These are phyloP conservation scores for Platycheirus albimanus DNA, from an alignment of 2,888 invertebrate genomes.

Conservation along the genomic window DNA sequence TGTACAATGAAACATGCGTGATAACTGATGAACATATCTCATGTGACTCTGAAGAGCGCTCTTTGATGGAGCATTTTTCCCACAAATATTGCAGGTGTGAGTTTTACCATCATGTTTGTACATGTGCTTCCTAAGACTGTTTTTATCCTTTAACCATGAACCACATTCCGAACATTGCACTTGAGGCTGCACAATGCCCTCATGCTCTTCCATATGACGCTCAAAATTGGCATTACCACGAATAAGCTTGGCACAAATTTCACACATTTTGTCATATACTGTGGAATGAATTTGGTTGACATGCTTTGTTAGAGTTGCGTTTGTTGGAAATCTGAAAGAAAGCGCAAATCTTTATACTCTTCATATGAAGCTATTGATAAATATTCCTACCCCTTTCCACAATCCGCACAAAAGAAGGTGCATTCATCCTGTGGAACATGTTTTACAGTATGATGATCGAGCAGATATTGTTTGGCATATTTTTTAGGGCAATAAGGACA, in stretches of 20 bases:
- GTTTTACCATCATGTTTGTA: slow-evolving; percentile 71
- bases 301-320: slow-evolving; percentile 66
- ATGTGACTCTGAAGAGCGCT: slow-evolving; percentile 76
- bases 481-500: slow-evolving; percentile 75
- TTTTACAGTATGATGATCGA: slow-evolving; percentile 74
- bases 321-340: slow-evolving; percentile 66
- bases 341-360: too few relatives aligned
- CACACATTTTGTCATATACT: slow-evolving; percentile 74
- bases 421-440: slow-evolving; percentile 60
- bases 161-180: slow-evolving; percentile 75
- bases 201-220: slow-evolving; percentile 74
- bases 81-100: slow-evolving; percentile 74
- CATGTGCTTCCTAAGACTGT: slow-evolving; percentile 75
- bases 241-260: slow-evolving; percentile 76
- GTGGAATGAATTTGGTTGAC: slow-evolving; percentile 69
- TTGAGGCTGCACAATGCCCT: slow-evolving; percentile 74
- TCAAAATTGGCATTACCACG: slow-evolving; percentile 75
- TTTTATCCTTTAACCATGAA: slow-evolving; percentile 75
- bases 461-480: slow-evolving; percentile 75
- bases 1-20: slow-evolving; percentile 76
- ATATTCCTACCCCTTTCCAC: slow-evolving; percentile 71
- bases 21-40: slow-evolving; percentile 72
- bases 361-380: not conserved
- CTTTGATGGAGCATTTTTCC: slow-evolving; percentile 74
- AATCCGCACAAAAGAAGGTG: slow-evolving; percentile 70